Conservation (phyloP, 2,888 invertebrate species). For the Cordilura impudica region DNA sequence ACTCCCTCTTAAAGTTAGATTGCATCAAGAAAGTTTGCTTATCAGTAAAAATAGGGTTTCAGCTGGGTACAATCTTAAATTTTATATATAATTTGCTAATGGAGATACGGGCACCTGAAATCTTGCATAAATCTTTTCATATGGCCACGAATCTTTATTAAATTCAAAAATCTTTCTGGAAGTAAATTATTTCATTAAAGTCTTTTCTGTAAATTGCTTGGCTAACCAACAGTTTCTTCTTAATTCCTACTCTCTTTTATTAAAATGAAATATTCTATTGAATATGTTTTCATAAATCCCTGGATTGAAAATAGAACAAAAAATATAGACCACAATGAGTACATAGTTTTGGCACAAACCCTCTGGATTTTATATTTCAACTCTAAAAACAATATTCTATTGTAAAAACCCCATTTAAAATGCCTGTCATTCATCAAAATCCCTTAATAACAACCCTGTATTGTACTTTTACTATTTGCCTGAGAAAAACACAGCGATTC, state of each 20-base stretch:
- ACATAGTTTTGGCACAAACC: conserved; percentile 5
- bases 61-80: too few relatives aligned
- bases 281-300: conserved; percentile 9
- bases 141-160: too few relatives aligned
- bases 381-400: conserved; percentile 14
- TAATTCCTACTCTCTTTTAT: conserved; percentile 2
- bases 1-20: too few relatives aligned
- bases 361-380: not conserved
- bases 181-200: too few relatives aligned
- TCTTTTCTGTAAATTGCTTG: too few relatives aligned
- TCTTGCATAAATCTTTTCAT: too few relatives aligned
- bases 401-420: conserved; percentile 35
- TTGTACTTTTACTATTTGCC: conserved; percentile 5
- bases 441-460: conserved; percentile 52
- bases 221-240: not conserved
- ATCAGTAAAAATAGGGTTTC: too few relatives aligned
- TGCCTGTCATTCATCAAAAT: conserved; percentile 55
- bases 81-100: too few relatives aligned
- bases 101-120: too few relatives aligned
- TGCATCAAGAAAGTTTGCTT: too few relatives aligned
- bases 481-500: not conserved
- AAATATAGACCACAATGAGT: conserved; percentile 8
- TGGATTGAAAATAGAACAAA: not conserved
- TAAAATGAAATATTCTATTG: conserved; percentile 7
- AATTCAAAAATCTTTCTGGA: too few relatives aligned